Percentiles rank a stretch among this genome's conserved stretches.
Evolutionary conservation across 2,113 vertebrate species (phyloP).

Genomic region (Urocynchramus pylzowi): DNA sequence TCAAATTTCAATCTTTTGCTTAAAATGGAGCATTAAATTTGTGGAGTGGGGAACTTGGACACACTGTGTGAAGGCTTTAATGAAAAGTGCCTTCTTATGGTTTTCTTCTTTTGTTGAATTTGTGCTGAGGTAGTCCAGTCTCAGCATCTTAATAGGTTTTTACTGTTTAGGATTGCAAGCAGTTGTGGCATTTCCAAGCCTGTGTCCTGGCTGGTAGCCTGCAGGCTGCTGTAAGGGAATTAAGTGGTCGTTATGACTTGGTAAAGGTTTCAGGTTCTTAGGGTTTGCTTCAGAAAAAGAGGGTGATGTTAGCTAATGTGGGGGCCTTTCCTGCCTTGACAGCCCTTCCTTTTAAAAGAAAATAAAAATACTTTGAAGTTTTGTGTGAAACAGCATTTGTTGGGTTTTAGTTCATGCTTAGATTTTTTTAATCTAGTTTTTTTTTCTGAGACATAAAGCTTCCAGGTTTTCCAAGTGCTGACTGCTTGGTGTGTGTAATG

Average conservation of each 20-base stretch:
- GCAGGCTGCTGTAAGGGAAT: neutral
- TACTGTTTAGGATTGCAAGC: neutral
- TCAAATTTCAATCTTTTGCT: conserved; percentile 9
- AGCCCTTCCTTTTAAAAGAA: neutral
- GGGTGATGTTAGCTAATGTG: neutral
- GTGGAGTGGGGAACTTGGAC: neutral
- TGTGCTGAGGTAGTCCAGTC: neutral
- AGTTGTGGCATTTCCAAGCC: neutral
- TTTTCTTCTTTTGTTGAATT: neutral
- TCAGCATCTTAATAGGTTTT: neutral
- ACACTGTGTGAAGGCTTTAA: neutral
- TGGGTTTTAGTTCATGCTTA: neutral
- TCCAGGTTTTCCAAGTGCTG: neutral
- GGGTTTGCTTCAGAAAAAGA: neutral
- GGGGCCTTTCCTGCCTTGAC: neutral
- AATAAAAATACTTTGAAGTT: neutral
- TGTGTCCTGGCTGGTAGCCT: neutral
- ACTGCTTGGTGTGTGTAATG: neutral
- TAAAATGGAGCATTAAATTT: neutral
- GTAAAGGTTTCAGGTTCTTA: neutral
- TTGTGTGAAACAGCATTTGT: accelerated
- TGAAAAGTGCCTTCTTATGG: neutral
- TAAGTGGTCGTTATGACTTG: neutral
- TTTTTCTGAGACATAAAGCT: neutral
- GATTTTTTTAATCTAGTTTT: neutral